These are phyloP conservation scores for Megalonaias nervosa DNA, from an alignment of 1,140 invertebrate genomes.

Conservation along the genomic window DNA sequence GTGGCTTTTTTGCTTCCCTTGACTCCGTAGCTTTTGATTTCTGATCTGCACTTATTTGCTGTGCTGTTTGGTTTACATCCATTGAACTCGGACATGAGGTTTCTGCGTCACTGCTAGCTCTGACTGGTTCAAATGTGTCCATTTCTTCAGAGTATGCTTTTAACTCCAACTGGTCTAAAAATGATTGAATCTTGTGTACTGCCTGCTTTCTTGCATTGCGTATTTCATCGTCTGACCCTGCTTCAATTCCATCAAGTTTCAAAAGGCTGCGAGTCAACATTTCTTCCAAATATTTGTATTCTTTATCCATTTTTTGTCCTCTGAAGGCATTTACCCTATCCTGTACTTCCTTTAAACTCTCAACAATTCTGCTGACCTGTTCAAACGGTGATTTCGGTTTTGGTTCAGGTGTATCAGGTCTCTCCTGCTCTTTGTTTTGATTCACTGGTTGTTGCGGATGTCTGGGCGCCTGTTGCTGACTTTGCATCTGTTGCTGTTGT, in stretches of 20 bases:
- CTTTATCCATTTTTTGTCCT: conserved; percentile 83
- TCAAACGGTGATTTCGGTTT: conserved; percentile 74
- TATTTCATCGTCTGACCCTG: conserved; percentile 90
- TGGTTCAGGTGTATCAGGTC: background rate
- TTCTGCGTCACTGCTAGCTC: background rate
- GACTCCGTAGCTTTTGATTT: conserved; percentile 1
- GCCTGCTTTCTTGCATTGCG: conserved; percentile 87
- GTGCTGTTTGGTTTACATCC: background rate
- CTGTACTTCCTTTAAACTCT: conserved; percentile 84
- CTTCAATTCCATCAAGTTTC: conserved; percentile 91
- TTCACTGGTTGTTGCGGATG: background rate
- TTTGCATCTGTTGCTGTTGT: conserved; percentile 2
- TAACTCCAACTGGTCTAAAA: conserved; percentile 84
- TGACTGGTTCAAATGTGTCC: background rate
- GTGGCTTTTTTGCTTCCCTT: conserved; percentile 2
- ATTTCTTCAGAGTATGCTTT: conserved; percentile 61
- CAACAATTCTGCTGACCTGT: conserved; percentile 83
- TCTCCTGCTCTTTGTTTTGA: background rate
- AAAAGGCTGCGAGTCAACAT: conserved; percentile 93
- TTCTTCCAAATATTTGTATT: conserved; percentile 91
- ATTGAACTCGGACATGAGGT: background rate
- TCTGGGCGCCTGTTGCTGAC: too few species aligned
- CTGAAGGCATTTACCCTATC: conserved; percentile 83
- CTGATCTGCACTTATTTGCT: background rate
- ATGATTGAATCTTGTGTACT: conserved; percentile 88